Conservation (phyloP, 2,888 invertebrate genomes). For the Diplazon laetatorius region DNA sequence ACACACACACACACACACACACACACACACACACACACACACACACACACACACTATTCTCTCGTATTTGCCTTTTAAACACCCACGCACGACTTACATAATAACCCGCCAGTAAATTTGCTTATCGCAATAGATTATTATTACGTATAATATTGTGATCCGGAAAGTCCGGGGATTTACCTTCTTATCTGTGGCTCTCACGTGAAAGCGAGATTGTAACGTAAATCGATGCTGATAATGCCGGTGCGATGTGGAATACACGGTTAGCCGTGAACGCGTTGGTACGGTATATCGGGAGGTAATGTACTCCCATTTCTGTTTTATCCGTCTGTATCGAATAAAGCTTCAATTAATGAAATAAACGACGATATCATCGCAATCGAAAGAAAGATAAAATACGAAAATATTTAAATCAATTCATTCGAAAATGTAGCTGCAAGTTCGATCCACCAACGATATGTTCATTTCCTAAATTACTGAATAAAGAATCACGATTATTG, state of each 20-base stretch:
- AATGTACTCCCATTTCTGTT: neutral
- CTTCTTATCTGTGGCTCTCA: slow-evolving; percentile 8
- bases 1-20: no score
- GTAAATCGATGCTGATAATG: neutral
- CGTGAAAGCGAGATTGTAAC: neutral
- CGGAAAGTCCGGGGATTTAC: slow-evolving; percentile 25
- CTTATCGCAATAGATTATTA: neutral
- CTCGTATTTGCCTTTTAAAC: neutral
- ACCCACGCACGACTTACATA: neutral
- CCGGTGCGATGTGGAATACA: neutral
- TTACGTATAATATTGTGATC: neutral
- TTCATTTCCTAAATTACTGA: slow-evolving; percentile 1
- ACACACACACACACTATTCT: no score
- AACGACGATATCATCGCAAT: neutral
- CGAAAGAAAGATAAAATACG: no score
- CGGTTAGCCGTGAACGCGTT: neutral
- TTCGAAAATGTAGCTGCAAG: neutral
- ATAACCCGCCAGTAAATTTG: neutral
- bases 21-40: no score
- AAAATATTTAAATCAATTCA: neutral
- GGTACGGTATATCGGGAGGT: neutral
- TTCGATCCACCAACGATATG: neutral
- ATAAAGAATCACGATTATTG: slow-evolving; percentile 23
- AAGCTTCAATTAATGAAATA: neutral
- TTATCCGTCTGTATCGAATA: neutral